These are phyloP conservation scores for Cnemophilus loriae DNA, from an alignment of 2,113 vertebrate species.

Conservation along the genomic window DNA sequence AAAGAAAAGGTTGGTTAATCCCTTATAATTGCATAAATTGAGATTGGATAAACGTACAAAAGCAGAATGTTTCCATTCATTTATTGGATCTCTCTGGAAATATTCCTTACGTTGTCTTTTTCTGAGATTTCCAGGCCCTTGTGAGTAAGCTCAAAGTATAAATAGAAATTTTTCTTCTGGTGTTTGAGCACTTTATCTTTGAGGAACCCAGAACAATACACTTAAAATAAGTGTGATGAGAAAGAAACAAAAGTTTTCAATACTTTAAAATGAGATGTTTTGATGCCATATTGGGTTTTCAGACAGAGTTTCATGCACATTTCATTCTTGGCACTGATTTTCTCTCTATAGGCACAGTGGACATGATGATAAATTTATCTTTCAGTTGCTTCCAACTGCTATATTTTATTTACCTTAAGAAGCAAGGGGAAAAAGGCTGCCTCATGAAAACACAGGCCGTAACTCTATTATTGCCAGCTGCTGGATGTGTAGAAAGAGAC, in stretches of 20 bases:
- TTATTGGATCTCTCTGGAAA: neutral
- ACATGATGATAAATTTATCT: neutral
- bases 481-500: neutral
- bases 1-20: too few relatives aligned
- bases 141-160: neutral
- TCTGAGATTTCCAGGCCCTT: neutral
- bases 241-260: neutral
- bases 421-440: neutral
- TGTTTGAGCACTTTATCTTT: neutral
- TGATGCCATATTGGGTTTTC: neutral
- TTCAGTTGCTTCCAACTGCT: neutral
- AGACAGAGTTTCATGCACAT: neutral
- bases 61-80: neutral
- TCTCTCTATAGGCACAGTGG: neutral
- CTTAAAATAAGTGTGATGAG: neutral
- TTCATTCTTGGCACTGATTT: neutral
- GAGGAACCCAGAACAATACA: neutral
- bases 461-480: neutral
- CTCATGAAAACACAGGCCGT: neutral
- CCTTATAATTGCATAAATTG: too few relatives aligned
- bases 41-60: neutral
- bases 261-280: neutral
- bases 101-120: neutral
- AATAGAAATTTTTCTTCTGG: neutral
- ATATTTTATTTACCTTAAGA: conserved; percentile 2